Base-by-base conservation (phyloP, 2,888 invertebrate genomes). In the Morpho helenor region DNA sequence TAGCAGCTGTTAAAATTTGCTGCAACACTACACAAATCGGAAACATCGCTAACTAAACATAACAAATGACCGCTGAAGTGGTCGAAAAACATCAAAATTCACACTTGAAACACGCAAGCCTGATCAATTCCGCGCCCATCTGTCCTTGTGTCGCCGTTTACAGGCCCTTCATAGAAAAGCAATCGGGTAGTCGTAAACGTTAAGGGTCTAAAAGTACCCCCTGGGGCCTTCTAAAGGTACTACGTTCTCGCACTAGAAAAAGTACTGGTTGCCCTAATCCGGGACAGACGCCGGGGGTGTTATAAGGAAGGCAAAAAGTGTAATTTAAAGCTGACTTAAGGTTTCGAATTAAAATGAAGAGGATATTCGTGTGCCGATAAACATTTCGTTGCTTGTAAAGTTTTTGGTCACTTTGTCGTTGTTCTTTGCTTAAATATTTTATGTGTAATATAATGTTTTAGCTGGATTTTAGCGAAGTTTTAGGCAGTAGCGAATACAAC, bases 181-280 rank as follows among this genome's bases (percentile, higher is more conserved):
- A 92, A 93, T 93, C 92, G 92, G 87, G 87, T 88, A 88, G 91
- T 91, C 91, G 92, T 92, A 92, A 92, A 92, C 87, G 91, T 91
- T 91, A 91, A 90, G 89, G 91, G 90, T 84, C 85, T 77, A 75
- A 79, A 90, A 92, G 84, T 74, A 87, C 91, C 86, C 92, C 91
- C 92, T 77, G 72, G 91, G 92, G 87, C 84, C 89, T 79, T 81
- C 88, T 91, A 87, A 84, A 79, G 84, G 84, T 77, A 81, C 79
- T 78, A 78, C 82, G 84, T 84, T 85, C 86, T 87, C 84, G 84
- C 84, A 82, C 82, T 80, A 82, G 84, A 86, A 85, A 87, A 88
- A 86, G 84, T 84, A 82, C 75, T 78, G 81, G 79, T 82, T 79
- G 82, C 82, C 81, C 77, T 83, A 82, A 84, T 82, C 81, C 82